Base-by-base conservation (phyloP, 64 coral and sea anemone genomes). In the Montipora foliosa region DNA sequence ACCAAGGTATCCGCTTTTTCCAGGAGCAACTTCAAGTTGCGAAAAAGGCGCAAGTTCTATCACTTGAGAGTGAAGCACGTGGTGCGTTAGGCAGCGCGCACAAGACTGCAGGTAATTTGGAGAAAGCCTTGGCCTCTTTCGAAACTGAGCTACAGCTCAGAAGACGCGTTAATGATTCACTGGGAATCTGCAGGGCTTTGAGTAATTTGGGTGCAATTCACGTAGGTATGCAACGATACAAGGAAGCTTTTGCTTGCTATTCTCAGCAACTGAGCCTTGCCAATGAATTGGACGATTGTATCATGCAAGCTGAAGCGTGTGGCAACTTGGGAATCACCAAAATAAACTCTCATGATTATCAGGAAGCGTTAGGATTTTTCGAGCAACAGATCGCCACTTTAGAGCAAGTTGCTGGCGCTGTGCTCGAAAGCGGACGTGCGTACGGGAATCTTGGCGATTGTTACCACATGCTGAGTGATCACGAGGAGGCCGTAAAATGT, bases 361-460 rank as follows among this genome's bases (percentile, higher is more conserved):
- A 96, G 21, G 85, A 93, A 16, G 95, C 95, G 4, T 19, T 96
- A 57, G 84, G 85, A 70, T 96, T 94, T 68, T 99, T 99, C 89
- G 95, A 96, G 73, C 89, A 89, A 71, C 95, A 95, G 19, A 73
- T 99, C 24, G 92, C 95, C 7, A 91, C 74, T 29, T 81, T 99
- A 47, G 95, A 96, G 69, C 92, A 90, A 50, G 25, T 89, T 4
- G 70, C 92, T 37, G 72, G 86, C 16, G 95, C 84, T 12, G 88
- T 83, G 60, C 74, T 99, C 16, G 98, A 99, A 22, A 89, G 91
- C 37, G 98, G 95, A 6, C 94, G 95, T 52, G 92, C 92, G 29
- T 91, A 96, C 83, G 98, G 98, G 37, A 96, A 99, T 68, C 68
- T 92, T 4, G 98, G 92, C 20, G 98, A 99, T 61, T 99, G 98